Conservation (phyloP, 2,888 invertebrate genomes). For the Actias luna region DNA sequence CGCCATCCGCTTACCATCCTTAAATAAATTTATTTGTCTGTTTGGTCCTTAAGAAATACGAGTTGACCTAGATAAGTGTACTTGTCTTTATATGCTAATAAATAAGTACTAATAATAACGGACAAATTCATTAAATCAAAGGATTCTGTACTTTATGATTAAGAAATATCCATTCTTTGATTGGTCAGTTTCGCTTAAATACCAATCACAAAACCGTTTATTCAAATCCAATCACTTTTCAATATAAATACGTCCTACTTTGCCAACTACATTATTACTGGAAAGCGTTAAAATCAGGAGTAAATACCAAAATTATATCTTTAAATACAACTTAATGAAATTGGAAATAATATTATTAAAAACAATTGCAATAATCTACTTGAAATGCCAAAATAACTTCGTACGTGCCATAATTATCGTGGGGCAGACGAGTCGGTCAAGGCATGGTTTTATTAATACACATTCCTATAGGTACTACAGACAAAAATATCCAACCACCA, state of each 20-base stretch:
- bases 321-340: neutral
- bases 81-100: too few species aligned
- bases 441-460: slow-evolving; percentile 16
- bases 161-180: too few species aligned
- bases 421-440: slow-evolving; percentile 16
- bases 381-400: slow-evolving; percentile 25
- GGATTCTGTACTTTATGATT: too few species aligned
- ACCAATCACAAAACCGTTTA: neutral
- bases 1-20: too few species aligned
- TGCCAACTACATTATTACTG: neutral
- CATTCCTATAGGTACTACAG: slow-evolving; percentile 11
- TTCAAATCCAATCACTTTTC: neutral
- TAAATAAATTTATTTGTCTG: too few species aligned
- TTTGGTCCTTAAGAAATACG: too few species aligned
- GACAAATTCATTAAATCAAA: too few species aligned
- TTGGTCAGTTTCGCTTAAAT: too few species aligned
- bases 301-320: slow-evolving; percentile 16
- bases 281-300: neutral
- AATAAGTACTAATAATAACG: too few species aligned
- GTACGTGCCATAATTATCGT: slow-evolving; percentile 23
- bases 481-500: slow-evolving; percentile 13
- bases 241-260: neutral
- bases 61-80: too few species aligned
- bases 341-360: neutral
- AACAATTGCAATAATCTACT: neutral